Percentiles rank a stretch among this genome's conserved stretches.
These are phyloP conservation scores for Brachyptera risi DNA, from an alignment of 2,888 invertebrate genomes.

Conservation along the genomic window DNA sequence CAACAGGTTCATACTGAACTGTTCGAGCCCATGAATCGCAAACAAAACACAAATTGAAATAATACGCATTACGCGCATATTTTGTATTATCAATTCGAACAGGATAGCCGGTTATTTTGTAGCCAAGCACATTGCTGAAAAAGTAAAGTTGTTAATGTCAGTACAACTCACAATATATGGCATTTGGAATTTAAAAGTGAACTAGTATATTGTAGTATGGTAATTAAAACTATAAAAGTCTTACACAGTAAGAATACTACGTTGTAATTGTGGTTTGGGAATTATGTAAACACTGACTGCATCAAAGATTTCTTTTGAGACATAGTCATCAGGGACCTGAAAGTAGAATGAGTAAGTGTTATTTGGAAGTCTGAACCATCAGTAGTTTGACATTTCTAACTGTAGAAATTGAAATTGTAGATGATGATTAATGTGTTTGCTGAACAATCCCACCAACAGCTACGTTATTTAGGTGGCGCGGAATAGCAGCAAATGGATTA, in stretches of 20 bases:
- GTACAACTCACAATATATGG: no score
- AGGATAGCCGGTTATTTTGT: conserved; percentile 90
- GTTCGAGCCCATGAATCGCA: conserved; percentile 87
- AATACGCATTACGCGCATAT: conserved; percentile 89
- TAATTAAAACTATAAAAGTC: no score
- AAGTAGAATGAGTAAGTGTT: conserved; percentile 25
- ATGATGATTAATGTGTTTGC: no score
- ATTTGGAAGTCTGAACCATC: no score
- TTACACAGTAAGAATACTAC: no score
- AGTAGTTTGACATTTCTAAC: no score
- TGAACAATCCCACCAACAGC: no score
- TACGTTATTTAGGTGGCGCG: no score
- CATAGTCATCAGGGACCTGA: conserved; percentile 79
- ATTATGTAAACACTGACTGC: conserved; percentile 92
- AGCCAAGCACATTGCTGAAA: conserved; percentile 67
- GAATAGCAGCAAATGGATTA: no score
- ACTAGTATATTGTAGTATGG: no score
- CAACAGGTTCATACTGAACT: conserved; percentile 89
- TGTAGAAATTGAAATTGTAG: no score
- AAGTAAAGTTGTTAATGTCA: conserved; percentile 66
- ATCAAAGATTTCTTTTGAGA: conserved; percentile 91
- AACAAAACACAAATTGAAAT: conserved; percentile 93
- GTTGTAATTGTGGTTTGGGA: conserved; percentile 87
- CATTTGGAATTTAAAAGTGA: no score
- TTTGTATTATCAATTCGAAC: conserved; percentile 83